These are phyloP conservation scores for Terebella lapidaria DNA, from an alignment of 2,888 invertebrate species.

Conservation along the genomic window DNA sequence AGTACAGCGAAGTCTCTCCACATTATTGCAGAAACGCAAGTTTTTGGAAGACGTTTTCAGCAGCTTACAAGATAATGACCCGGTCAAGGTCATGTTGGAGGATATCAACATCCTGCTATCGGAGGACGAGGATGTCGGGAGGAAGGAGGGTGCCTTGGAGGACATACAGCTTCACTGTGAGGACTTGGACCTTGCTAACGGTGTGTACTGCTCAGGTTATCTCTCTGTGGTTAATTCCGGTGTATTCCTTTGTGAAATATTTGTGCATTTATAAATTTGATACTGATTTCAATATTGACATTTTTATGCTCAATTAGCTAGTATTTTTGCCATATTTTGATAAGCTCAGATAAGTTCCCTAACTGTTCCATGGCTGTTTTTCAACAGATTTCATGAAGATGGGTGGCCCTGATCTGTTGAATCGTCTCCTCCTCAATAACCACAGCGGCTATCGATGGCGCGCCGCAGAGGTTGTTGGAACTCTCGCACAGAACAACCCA, in stretches of 20 bases:
- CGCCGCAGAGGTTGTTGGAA: conserved; percentile 69
- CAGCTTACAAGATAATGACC: conserved; percentile 65
- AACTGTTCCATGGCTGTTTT: too few species aligned
- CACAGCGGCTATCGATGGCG: conserved; percentile 63
- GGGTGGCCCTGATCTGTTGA: conserved; percentile 73
- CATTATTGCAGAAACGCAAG: conserved; percentile 62
- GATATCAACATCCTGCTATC: conserved; percentile 61
- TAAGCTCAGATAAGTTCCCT: too few species aligned
- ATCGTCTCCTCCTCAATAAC: conserved; percentile 63
- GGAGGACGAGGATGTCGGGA: conserved; percentile 57
- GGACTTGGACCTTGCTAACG: conserved; percentile 75
- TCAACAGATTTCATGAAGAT: conserved; percentile 81
- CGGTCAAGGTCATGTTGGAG: conserved; percentile 64
- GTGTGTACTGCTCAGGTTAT: conserved; percentile 58
- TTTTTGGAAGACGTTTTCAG: conserved; percentile 71
- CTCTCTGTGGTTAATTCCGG: too few species aligned
- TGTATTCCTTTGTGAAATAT: neutral
- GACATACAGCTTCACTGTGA: conserved; percentile 67
- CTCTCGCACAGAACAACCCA: conserved; percentile 79
- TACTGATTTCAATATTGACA: neutral
- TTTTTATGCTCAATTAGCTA: too few species aligned
- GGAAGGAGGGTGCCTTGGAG: conserved; percentile 65
- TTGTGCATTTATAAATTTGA: neutral
- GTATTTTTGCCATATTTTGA: too few species aligned
- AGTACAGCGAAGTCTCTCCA: too few species aligned